Percentiles rank a stretch among this genome's conserved stretches.
Evolutionary conservation across 1,140 invertebrate species (phyloP).

Genomic region (Triops longicaudatus): DNA sequence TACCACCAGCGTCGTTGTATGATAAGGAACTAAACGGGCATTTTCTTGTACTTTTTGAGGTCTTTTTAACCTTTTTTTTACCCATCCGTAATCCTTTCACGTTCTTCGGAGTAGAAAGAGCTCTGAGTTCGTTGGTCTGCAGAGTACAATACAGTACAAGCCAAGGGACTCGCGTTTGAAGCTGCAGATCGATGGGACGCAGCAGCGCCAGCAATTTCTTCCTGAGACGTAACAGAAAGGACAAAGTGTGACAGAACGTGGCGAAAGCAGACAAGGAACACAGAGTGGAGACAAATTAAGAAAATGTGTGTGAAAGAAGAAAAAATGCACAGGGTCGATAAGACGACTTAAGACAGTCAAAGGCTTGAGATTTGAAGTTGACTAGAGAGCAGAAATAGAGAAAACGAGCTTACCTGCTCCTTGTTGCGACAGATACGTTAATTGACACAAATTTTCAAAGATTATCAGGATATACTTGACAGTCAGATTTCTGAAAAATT

Average conservation of each 20-base stretch:
- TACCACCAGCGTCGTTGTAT: background rate
- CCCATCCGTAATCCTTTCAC: background rate
- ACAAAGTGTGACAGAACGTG: background rate
- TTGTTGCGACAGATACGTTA: background rate
- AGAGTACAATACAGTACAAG: too few relatives aligned
- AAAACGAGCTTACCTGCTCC: background rate
- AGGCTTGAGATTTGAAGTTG: too few relatives aligned
- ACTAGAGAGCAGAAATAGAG: too few relatives aligned
- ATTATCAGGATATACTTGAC: too few relatives aligned
- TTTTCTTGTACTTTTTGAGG: too few relatives aligned
- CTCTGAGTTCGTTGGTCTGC: too few relatives aligned
- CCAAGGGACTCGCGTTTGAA: background rate
- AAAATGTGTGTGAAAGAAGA: background rate
- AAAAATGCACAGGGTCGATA: background rate
- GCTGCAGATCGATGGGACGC: background rate
- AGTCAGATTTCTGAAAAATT: too few relatives aligned
- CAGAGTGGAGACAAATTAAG: background rate
- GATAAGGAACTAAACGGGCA: slow-evolving; percentile 3
- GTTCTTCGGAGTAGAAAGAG: too few relatives aligned
- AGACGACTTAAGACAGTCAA: too few relatives aligned
- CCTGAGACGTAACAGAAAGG: background rate
- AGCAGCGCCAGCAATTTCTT: background rate
- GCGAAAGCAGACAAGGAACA: background rate
- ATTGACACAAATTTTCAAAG: too few relatives aligned
- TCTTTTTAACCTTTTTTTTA: background rate